Conservation (phyloP, 2,888 invertebrate species). For the Acanthopleura granulata region DNA sequence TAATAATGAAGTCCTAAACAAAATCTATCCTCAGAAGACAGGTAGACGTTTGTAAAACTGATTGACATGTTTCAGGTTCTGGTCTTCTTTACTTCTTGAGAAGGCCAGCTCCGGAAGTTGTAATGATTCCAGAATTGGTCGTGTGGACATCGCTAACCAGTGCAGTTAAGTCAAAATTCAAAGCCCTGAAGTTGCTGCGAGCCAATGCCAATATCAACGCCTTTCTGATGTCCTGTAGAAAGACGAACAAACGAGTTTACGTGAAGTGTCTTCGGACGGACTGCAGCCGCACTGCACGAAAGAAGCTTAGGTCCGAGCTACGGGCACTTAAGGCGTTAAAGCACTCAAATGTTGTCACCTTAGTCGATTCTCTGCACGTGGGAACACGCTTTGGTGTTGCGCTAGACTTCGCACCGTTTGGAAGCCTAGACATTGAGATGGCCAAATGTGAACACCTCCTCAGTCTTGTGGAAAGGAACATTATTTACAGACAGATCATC, state of each 20-base stretch:
- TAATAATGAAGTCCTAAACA: no score
- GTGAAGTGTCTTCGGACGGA: neutral
- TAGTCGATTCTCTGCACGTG: neutral
- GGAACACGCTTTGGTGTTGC: neutral
- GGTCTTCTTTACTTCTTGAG: no score
- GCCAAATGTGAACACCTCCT: neutral
- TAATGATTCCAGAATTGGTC: neutral
- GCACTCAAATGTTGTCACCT: neutral
- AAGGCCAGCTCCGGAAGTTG: no score
- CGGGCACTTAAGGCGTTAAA: neutral
- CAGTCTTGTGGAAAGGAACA: neutral
- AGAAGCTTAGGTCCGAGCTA: neutral
- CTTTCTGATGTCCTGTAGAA: neutral
- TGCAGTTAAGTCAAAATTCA: neutral
- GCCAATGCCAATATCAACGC: neutral
- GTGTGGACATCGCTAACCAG: neutral
- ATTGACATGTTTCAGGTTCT: no score
- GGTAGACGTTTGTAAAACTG: no score
- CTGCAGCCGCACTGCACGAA: neutral
- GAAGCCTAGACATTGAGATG: neutral
- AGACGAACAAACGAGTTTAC: neutral
- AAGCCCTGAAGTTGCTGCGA: neutral
- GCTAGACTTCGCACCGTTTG: neutral
- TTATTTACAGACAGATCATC: neutral
- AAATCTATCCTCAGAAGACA: no score